Base-by-base conservation (phyloP, 2,888 invertebrate species). In the Pomacea canaliculata region DNA sequence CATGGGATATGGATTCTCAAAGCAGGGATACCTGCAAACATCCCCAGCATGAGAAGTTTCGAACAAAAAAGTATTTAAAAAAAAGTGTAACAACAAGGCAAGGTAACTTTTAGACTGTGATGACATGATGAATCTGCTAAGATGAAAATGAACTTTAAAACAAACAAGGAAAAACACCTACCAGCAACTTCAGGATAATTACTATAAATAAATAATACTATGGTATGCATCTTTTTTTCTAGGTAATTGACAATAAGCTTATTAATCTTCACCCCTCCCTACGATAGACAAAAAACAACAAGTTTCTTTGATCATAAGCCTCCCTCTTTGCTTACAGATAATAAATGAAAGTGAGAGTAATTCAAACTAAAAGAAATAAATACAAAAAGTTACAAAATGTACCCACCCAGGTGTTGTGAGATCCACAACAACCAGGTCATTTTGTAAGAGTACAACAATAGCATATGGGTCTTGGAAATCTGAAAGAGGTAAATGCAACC, bases 1-100 rank as follows among this genome's bases (percentile, higher is more conserved):
- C 98, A 99, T 98, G 81, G 99, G 97, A 93, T 99, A 99, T 68
- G 99, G 99, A 93, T 98, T 98, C 92, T 99, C 98, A 93, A 98
- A 97, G 92, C 98, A 97, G 48, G 99, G 99, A 93, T 98, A 99
- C 37, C 92, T 92, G 86, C 16, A 86, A 82, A 10, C 16, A 56
- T 56, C 51, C 37, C 37, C 37, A 37, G 5, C 37, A 37, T 37
- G 37, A 37, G n/a, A 67, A 23, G 27, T 23, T 23, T 16, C 8
- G 18, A 27, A 62, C 13, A 37, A 27, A n/a, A 71, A 37, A 27
- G 59, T 71, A 13, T 60, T n/a, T n/a, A 37, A 71, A 56, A 46
- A 37, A 9, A 37, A 27, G 65, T 12, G 18, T 16, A 37, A 12
- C 19, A 65, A 37, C 7, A 27, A 51, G 49, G 56, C 12, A 46